Base-by-base conservation (phyloP, 2,888 invertebrate species). In the Tromatobia lineatoria region DNA sequence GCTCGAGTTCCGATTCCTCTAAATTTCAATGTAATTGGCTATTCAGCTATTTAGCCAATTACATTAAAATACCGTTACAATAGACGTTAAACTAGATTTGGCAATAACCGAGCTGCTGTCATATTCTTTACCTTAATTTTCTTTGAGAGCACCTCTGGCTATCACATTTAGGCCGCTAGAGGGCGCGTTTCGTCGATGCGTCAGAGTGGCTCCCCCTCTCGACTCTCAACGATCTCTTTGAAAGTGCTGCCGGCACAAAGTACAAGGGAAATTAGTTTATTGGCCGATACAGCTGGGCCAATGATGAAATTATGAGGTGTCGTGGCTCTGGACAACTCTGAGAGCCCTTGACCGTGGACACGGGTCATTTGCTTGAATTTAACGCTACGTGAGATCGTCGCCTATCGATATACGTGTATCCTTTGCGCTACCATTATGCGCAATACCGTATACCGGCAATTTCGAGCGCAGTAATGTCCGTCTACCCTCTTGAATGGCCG, bases 241-340 rank as follows among this genome's bases (percentile, higher is more conserved):
- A 70, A 23, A 47, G 42, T 47, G 78, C 59, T 38, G 6, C 18
- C 47, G 52, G 57, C 84, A 85, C 81, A 85, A 82, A 85, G 81
- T 78, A 75, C 75, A 42, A 74, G 77, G 47, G 81, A 88, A 90
- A 90, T 90, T 89, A 87, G 89, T 89, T 90, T 88, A 89, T 87
- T 87, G 87, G 82, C 86, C 73, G 87, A 87, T 88, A 87, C 81
- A 74, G 54, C 34, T 34, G 18, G 77, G 61, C 74, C 70, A 74
- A 64, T 87, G 88, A 90, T 90, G 73, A 83, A 88, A 89, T 90
- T 88, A 88, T 88, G 87, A 85, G 86, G 83, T 86, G 85, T 85
- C 75, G 66, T 61, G 20, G 66, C 38, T 50, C 57, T 47, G 45
- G 15, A 47, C n/a, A 29, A 42, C n/a, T 18, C 59, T 50, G 69